A percentile compares a stretch with the other conserved stretches of the same genome.
Evolutionary conservation across 2,113 vertebrate genomes (phyloP).

Genomic region (Halcyon malimbica): DNA sequence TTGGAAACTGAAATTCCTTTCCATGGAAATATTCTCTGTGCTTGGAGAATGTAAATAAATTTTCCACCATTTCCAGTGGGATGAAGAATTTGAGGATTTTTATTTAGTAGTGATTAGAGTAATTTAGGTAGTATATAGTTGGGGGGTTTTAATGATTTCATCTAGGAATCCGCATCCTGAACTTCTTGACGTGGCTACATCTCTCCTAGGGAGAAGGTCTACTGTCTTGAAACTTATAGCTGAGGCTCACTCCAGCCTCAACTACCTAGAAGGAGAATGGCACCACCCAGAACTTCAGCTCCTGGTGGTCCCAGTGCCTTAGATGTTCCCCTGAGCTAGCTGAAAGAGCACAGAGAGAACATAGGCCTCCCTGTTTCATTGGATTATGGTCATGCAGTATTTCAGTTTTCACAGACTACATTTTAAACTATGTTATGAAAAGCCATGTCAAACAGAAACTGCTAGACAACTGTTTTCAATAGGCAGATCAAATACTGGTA

Average conservation of each 20-base stretch:
- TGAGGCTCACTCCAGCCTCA: not conserved
- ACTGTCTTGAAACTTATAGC: not conserved
- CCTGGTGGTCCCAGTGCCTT: not conserved
- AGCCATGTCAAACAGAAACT: not conserved
- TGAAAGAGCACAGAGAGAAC: not conserved
- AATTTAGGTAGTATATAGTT: not conserved
- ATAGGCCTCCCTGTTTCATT: not conserved
- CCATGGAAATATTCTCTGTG: not conserved
- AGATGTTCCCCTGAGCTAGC: accelerated
- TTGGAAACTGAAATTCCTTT: not conserved
- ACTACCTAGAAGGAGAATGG: not conserved
- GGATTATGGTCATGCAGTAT: not conserved
- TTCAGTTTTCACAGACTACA: not conserved
- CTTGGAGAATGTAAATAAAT: not conserved
- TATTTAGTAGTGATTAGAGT: not conserved
- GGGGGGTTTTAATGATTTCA: not conserved
- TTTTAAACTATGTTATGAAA: not conserved
- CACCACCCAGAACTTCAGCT: not conserved
- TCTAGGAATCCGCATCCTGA: not conserved
- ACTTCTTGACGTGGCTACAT: not conserved
- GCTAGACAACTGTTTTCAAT: not conserved
- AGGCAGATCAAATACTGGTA: not conserved
- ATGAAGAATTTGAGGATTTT: not conserved
- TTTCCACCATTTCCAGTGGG: not conserved
- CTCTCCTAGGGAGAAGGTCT: not conserved